These are phyloP conservation scores for Oceanodroma leucorhoa DNA, from an alignment of 2,797 vertebrate species.

Conservation along the genomic window DNA sequence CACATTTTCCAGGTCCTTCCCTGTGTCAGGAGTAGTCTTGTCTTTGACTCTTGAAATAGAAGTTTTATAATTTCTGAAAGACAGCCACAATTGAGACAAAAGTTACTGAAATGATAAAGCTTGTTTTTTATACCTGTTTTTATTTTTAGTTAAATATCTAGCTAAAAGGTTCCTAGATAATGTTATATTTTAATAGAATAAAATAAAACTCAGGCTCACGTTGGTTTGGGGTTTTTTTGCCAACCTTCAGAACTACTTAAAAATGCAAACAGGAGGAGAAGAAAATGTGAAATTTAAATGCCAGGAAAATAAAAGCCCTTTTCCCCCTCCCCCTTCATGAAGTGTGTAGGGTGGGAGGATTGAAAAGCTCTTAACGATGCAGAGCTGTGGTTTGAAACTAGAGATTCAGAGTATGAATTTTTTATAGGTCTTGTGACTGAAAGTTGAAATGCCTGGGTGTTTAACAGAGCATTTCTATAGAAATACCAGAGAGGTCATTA, in stretches of 20 bases:
- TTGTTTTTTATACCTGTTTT: background rate
- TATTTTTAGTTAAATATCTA: background rate
- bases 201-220: background rate
- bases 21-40: background rate
- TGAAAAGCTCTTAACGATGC: slow-evolving; percentile 54
- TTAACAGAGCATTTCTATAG: slow-evolving; percentile 34
- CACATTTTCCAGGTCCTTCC: background rate
- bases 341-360: background rate
- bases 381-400: slow-evolving; percentile 51
- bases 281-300: background rate
- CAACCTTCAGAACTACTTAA: background rate
- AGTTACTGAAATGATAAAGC: background rate
- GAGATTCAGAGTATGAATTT: slow-evolving; percentile 59
- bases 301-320: background rate
- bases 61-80: background rate
- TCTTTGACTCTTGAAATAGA: background rate
- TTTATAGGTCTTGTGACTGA: slow-evolving; percentile 61
- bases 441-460: slow-evolving; percentile 49
- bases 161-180: background rate
- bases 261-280: background rate
- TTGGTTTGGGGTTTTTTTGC: background rate
- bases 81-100: background rate
- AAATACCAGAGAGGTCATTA: slow-evolving; percentile 43
- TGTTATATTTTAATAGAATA: background rate
- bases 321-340: background rate